Percentiles rank a stretch among this genome's conserved stretches.
Evolutionary conservation across 2,888 invertebrate species (phyloP).

Genomic region (Hydrotaea cyrtoneurina): DNA sequence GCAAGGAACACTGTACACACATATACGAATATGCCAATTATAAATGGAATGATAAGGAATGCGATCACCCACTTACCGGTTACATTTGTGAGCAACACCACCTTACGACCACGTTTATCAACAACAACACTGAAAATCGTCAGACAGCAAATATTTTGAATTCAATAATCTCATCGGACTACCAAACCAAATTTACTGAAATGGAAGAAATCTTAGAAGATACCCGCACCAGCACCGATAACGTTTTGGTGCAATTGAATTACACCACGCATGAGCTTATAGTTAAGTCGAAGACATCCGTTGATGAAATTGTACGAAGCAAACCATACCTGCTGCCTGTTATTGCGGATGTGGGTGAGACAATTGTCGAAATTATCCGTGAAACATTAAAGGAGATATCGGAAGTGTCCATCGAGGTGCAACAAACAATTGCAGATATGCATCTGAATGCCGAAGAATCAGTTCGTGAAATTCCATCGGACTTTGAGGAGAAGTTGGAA

Average conservation of each 20-base stretch:
- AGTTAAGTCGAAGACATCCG: neutral
- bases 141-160: neutral
- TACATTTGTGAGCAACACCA: constrained; percentile 23
- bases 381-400: neutral
- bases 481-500: neutral
- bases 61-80: neutral
- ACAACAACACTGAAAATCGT: neutral
- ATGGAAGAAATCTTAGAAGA: neutral
- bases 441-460: neutral
- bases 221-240: neutral
- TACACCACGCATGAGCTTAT: neutral
- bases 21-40: neutral
- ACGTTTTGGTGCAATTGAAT: neutral
- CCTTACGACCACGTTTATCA: neutral
- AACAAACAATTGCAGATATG: neutral
- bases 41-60: constrained; percentile 7
- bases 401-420: neutral
- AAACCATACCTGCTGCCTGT: neutral
- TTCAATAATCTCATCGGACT: neutral
- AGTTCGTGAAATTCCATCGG: neutral
- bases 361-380: neutral
- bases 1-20: constrained; percentile 1
- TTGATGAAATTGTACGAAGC: neutral
- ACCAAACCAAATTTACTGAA: neutral
- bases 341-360: neutral